phyloP scores from a whole-genome alignment of 2,888 invertebrate species.

The Drosophila koepferae region DNA sequence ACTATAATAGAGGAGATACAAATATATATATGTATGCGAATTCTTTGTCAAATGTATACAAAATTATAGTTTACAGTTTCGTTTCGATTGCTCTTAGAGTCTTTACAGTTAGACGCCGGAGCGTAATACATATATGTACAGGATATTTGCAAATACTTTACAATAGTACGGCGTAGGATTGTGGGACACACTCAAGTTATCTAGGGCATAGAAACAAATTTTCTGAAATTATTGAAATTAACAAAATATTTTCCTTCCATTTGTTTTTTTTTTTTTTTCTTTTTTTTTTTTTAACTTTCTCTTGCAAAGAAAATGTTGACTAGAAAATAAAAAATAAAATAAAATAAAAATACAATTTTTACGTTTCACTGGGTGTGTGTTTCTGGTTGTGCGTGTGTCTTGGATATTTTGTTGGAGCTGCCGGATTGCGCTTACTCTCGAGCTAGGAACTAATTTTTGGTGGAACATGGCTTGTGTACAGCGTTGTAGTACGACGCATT shows the following conservation, averaged over 20 bases:
- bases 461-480: slow-evolving; percentile 80
- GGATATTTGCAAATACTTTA: slow-evolving; percentile 69
- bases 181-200: slow-evolving; percentile 46
- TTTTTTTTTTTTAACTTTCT: slow-evolving; percentile 60
- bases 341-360: slow-evolving; percentile 27
- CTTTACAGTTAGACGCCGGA: slow-evolving; percentile 64
- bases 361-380: slow-evolving; percentile 48
- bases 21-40: slow-evolving; percentile 23
- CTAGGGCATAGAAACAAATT: slow-evolving; percentile 35
- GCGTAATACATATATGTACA: slow-evolving; percentile 69
- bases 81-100: slow-evolving; percentile 53
- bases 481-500: slow-evolving; percentile 23
- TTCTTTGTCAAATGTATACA: slow-evolving; percentile 44
- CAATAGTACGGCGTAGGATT: slow-evolving; percentile 66
- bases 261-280: slow-evolving; percentile 9
- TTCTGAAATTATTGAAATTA: slow-evolving; percentile 11
- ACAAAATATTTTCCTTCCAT: slow-evolving; percentile 15
- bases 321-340: slow-evolving; percentile 71
- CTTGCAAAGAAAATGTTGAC: slow-evolving; percentile 76
- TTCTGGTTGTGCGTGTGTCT: slow-evolving; percentile 32
- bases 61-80: slow-evolving; percentile 33
- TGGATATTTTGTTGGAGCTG: slow-evolving; percentile 49
- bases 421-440: slow-evolving; percentile 59
- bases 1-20: slow-evolving; percentile 65
- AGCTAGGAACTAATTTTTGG: slow-evolving; percentile 86